phyloP scores from a whole-genome alignment of 2,888 invertebrate genomes.

The Dynastes grantii region DNA sequence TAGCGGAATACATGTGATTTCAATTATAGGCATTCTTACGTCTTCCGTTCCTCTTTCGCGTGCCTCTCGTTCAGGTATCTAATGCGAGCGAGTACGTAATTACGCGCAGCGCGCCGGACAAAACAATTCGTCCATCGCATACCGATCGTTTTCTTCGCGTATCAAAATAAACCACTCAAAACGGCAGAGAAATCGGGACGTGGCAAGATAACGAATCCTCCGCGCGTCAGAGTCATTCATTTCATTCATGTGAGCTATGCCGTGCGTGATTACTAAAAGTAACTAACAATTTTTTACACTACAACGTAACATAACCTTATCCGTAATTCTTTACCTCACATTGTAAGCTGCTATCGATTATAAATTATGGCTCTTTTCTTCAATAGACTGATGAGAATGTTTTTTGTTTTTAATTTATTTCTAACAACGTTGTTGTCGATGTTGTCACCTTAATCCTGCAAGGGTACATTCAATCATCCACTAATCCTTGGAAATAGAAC shows the following conservation, averaged over 20 bases:
- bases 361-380: too few relatives aligned
- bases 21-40: constrained; percentile 7
- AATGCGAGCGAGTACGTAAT: too few relatives aligned
- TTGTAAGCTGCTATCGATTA: too few relatives aligned
- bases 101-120: not conserved
- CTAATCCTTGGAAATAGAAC: too few relatives aligned
- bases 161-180: constrained; percentile 15
- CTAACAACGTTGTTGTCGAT: too few relatives aligned
- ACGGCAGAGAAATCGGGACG: not conserved
- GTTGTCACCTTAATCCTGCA: too few relatives aligned
- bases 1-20: constrained; percentile 13
- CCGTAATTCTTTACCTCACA: not conserved
- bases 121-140: constrained; percentile 8
- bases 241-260: not conserved
- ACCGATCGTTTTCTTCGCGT: not conserved
- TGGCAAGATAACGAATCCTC: not conserved
- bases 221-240: not conserved
- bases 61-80: constrained; percentile 2
- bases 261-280: not conserved
- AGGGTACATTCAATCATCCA: too few relatives aligned
- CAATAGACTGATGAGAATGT: too few relatives aligned
- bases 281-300: not conserved
- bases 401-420: too few relatives aligned
- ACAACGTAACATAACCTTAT: not conserved
- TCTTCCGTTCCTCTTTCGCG: not conserved